Base-by-base conservation (phyloP, 2,888 invertebrate genomes). In the Hipparchia sbordonii region DNA sequence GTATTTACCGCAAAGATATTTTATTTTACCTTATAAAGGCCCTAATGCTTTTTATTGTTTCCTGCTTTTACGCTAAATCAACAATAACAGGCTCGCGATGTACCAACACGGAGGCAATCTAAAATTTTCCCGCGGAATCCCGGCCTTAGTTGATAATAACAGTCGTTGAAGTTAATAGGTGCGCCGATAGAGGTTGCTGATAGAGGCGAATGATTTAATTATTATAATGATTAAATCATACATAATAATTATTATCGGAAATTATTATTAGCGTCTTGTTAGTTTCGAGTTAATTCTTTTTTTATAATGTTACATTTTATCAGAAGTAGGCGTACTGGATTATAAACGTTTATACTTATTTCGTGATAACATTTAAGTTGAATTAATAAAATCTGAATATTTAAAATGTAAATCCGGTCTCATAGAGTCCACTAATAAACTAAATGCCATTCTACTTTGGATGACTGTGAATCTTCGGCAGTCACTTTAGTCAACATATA, bases 151-250 rank as follows among this genome's bases (percentile, higher is more conserved):
- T 83, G 83, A 82, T 85, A 85, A 84, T 84, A 85, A 83, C 82
- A 80, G 82, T 80, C 81, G 82, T 82, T 81, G 77, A 82, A 83
- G 78, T 81, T 81, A 82, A 84, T 82, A 80, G 81, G 73, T 74
- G 73, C 78, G 75, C 78, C 78, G 82, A 82, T 84, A 81, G 84
- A 84, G 79, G 79, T 77, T 76, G 78, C 72, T 76, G 83, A 82
- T 83, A 77, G 78, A 80, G 76, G 80, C 79, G 82, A 82, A 82
- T 84, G 80, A 87, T 85, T 85, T 85, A 85, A 87, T 87, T 85
- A 86, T 85, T 85, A 23, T 23, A 23, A 23, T 23, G 23, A 23
- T 23, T 23, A 23, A 23, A 23, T 23, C 0, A 23, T 23, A 23
- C 23, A 23, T 23, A 23, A 23, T 23, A 23, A 87, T 87, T 85